Evolutionary conservation across 2,797 vertebrate species (phyloP), one percentile per base, ranked within the genome.

Genomic region (Micromesistius poutassou): DNA sequence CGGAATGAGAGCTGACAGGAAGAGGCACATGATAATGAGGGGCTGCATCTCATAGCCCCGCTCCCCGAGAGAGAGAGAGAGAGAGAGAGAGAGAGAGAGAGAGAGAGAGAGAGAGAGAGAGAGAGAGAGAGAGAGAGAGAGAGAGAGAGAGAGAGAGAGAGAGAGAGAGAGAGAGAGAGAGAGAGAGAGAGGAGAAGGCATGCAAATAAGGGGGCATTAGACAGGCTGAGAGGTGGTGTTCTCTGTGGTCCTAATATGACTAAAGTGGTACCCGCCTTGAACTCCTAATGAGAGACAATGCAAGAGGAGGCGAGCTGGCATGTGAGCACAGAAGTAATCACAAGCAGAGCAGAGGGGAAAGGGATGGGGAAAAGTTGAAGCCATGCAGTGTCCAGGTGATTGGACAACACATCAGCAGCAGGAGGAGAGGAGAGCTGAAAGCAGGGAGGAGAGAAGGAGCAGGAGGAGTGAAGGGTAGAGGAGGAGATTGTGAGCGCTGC

Each of bases 1-100:
- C 89, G 82, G 91, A 87, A 93, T 93, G 88, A 91, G 92, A 90
- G 85, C 90, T 87, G 90, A 92, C 92, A 89, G 30, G 25, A n/a
- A 71, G 25, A 71, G 25, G 14, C 68, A 87, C 81, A 89, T 87
- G 88, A 82, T 91, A 91, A 91, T 90, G 89, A 91, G 83, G 66
- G 76, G 77, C 46, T 55, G 42, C 42, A 46, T 46, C 42, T 46
- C 42, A 46, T 46, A 46, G 42, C 42, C 12, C 16, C 40, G 8
- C 40, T 14, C 40, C 40, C 16, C 12, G 19, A 50, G 46, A 50
- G 46, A 22, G 46, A 6, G 19, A 50, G 46, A 50, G 46, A 50
- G 19, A 50, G 46, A 50, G 46, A 50, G 14, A 22, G 46, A 50
- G 14, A 50, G 46, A 22, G 46, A 50, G 14, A 50, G 46, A 22